These are phyloP conservation scores for Hedya salicella DNA, from an alignment of 2,888 invertebrate genomes.

Conservation along the genomic window DNA sequence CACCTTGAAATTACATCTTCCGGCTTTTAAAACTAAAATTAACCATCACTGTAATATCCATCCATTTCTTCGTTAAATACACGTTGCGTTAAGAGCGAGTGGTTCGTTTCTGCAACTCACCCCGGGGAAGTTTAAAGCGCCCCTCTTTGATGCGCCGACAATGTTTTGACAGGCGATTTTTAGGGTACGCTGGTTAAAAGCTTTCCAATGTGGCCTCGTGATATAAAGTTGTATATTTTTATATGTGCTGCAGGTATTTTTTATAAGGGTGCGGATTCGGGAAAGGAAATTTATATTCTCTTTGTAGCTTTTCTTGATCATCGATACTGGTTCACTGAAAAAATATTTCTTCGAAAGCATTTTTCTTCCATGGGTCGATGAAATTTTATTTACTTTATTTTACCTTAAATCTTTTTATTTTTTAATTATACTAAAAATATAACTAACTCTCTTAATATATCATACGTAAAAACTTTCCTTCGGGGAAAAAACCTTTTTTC, in stretches of 20 bases:
- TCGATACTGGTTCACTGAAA: too few species aligned
- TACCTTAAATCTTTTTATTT: too few species aligned
- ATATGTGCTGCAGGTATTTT: neutral
- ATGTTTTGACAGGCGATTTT: conserved; percentile 75
- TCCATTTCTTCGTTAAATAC: conserved; percentile 41
- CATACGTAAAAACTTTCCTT: too few species aligned
- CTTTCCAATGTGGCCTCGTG: conserved; percentile 52
- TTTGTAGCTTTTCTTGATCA: neutral
- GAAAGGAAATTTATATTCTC: neutral
- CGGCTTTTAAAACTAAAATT: conserved; percentile 42
- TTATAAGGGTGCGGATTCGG: neutral
- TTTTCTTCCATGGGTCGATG: too few species aligned
- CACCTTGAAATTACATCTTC: conserved; percentile 24
- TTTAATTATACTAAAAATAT: too few species aligned
- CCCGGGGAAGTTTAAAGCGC: conserved; percentile 50
- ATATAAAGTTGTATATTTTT: conserved; percentile 8
- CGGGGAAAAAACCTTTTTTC: too few species aligned
- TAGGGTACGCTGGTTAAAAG: conserved; percentile 65
- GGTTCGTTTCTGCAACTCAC: conserved; percentile 51
- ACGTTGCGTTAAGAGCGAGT: conserved; percentile 49
- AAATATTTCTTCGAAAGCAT: too few species aligned
- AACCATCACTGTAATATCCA: conserved; percentile 40
- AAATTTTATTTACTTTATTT: too few species aligned
- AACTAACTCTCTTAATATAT: too few species aligned
- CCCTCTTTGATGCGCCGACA: conserved; percentile 68